Evolutionary conservation across 2,797 vertebrate genomes (phyloP), one percentile per base, ranked within the genome.

Genomic region (Danio tinwini): DNA sequence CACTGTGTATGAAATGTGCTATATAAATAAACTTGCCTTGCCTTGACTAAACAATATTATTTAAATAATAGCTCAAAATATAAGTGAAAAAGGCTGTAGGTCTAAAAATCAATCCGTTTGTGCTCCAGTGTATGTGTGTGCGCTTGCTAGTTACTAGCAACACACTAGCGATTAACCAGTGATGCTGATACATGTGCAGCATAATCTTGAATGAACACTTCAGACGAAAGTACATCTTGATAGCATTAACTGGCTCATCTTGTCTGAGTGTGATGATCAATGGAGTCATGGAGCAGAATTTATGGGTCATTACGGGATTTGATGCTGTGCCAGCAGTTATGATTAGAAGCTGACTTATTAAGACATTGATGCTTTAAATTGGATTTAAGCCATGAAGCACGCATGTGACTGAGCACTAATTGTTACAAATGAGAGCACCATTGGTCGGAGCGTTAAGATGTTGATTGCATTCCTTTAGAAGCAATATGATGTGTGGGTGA

Each of bases 241-340:
- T 88, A 86, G 88, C 76, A 88, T 91, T 92, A 91, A 91, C 89
- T 90, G 86, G 85, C 89, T 90, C 86, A 91, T 94, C 91, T 92
- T 89, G 83, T 91, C 92, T 88, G 91, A 91, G 92, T 85, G 87
- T 89, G 86, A 76, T 90, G 92, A 95, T 95, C 93, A 93, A 94
- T 94, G 89, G 90, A 89, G 90, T 82, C 81, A 92, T 90, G 92
- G 90, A 94, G 83, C 82, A 91, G 89, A 90, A 91, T 92, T 94
- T 94, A 90, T 85, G 84, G 84, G 81, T 90, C 86, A 89, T 92
- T 90, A 91, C 88, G 85, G 88, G 84, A 90, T 91, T 93, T 91
- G 92, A 74, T 88, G 76, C 87, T 89, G 56, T 82, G 88, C 90
- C 86, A 87, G 88, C 89, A 88, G 76, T 62, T 76, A 87, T 86